phyloP scores from a whole-genome alignment of 1,140 invertebrate genomes.

The Meloidogyne hapla region DNA sequence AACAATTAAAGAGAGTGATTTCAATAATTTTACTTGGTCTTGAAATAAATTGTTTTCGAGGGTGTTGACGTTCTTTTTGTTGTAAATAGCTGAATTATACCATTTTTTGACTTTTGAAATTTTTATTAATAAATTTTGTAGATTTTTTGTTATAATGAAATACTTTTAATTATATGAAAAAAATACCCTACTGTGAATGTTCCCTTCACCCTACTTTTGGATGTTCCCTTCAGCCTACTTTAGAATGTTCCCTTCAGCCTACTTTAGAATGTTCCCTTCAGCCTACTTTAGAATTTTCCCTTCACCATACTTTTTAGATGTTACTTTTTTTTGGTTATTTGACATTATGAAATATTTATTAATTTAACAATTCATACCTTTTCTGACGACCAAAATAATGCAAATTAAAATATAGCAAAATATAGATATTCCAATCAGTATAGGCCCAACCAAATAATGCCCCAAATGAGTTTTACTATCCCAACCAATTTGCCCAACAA shows the following conservation, averaged over 20 bases:
- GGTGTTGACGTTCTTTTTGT: background rate
- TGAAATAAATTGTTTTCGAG: background rate
- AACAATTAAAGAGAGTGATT: background rate
- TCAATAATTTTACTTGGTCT: background rate
- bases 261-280: no score
- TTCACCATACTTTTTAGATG: no score
- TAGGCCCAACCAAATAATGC: background rate
- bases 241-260: no score
- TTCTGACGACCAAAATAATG: background rate
- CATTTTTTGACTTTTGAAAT: background rate
- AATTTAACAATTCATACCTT: background rate
- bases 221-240: no score
- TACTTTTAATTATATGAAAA: no score
- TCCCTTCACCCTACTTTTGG: no score
- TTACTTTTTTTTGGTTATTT: background rate
- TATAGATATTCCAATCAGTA: background rate
- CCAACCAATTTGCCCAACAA: background rate
- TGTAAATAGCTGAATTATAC: background rate
- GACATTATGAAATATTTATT: background rate
- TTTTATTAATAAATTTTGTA: no score
- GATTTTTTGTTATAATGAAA: no score
- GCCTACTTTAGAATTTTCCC: no score
- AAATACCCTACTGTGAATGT: no score
- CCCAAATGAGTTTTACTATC: background rate
- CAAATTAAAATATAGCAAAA: conserved; percentile 3